Evolutionary conservation across 2,797 vertebrate genomes (phyloP).

Genomic region (Typhlichthys subterraneus): DNA sequence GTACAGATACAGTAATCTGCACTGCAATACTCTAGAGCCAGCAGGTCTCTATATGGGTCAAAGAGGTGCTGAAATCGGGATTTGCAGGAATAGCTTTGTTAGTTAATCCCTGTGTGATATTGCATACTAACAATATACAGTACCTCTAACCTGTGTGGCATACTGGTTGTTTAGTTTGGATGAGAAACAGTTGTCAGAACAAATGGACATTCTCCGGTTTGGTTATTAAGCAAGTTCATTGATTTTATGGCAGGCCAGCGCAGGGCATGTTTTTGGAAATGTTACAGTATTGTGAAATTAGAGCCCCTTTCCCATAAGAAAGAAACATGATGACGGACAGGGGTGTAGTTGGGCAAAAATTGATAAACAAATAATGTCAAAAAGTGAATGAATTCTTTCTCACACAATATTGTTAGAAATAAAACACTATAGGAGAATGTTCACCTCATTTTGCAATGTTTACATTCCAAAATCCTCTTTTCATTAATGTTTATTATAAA

Average conservation of each 20-base stretch:
- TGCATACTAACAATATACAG: constrained; percentile 14
- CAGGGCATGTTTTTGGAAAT: not conserved
- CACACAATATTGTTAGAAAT: too few species aligned
- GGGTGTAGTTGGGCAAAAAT: too few species aligned
- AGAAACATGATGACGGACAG: not conserved
- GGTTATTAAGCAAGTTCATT: not conserved
- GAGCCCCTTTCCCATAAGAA: constrained; percentile 12
- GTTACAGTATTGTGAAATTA: not conserved
- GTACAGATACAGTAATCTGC: too few species aligned
- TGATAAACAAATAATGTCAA: too few species aligned
- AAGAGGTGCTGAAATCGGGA: too few species aligned
- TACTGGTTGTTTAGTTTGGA: not conserved
- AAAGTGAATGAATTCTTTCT: too few species aligned
- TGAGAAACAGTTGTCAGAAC: constrained; percentile 22
- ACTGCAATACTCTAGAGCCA: too few species aligned
- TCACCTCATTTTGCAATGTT: not conserved
- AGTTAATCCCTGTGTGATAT: constrained; percentile 19
- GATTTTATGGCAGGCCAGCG: not conserved
- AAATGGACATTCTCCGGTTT: too few species aligned
- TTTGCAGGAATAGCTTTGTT: not conserved
- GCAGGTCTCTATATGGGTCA: too few species aligned
- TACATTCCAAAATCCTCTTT: constrained; percentile 1
- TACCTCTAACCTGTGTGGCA: constrained; percentile 15
- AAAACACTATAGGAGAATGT: too few species aligned
- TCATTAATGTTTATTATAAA: not conserved